A percentile compares a stretch with the other conserved stretches of the same genome.
Evolutionary conservation across 2,888 invertebrate species (phyloP).

Genomic region (Gandaritis pyraliata): DNA sequence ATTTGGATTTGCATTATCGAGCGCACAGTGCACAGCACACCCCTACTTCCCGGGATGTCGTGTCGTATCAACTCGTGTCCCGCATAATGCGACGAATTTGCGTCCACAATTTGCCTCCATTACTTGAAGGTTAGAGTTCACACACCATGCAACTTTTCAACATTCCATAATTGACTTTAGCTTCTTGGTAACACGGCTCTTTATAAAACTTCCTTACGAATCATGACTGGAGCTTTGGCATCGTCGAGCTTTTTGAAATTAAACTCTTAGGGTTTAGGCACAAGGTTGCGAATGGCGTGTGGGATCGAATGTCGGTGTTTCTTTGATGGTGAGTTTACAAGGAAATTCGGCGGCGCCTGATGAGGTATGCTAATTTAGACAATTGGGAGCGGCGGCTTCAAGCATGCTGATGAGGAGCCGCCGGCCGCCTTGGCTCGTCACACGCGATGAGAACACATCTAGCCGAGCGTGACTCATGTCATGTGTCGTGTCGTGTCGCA

Average conservation of each 20-base stretch:
- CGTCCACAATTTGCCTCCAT: conserved; percentile 72
- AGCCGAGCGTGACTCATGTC: conserved; percentile 14
- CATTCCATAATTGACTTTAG: conserved; percentile 42
- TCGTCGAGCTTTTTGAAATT: conserved; percentile 19
- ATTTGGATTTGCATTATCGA: conserved; percentile 35
- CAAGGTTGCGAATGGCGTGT: conserved; percentile 46
- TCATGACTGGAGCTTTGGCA: conserved; percentile 33
- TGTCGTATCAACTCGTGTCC: too few species aligned
- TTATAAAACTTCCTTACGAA: conserved; percentile 31
- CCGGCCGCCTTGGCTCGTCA: conserved; percentile 33
- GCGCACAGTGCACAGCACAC: too few species aligned
- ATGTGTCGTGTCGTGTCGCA: too few species aligned
- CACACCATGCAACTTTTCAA: conserved; percentile 38
- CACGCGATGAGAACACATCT: conserved; percentile 18
- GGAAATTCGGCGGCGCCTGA: conserved; percentile 71
- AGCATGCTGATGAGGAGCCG: conserved; percentile 58
- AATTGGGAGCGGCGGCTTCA: conserved; percentile 63
- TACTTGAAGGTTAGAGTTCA: conserved; percentile 70
- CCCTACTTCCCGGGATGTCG: conserved; percentile 35
- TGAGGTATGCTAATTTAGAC: conserved; percentile 76
- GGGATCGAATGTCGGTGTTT: conserved; percentile 48
- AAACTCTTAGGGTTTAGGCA: conserved; percentile 39
- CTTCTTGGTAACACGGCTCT: conserved; percentile 39
- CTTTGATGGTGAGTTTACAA: conserved; percentile 67
- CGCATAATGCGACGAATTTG: conserved; percentile 67